Conservation (phyloP, 2,888 invertebrate genomes). For the Apeira syringaria region DNA sequence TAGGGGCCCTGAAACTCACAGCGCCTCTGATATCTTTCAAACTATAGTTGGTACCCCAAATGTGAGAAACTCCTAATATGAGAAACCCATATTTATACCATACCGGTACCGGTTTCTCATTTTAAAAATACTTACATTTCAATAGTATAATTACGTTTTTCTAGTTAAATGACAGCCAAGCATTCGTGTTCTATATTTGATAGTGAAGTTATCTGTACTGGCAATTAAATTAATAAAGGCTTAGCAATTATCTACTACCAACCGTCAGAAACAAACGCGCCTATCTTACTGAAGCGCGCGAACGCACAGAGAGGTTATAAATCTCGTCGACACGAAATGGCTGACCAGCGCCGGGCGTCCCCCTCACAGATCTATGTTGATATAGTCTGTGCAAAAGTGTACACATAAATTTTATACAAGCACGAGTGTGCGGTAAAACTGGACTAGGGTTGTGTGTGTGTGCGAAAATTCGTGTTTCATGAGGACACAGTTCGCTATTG, state of each 20-base stretch:
- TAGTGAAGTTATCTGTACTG: constrained; percentile 21
- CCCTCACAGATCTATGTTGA: constrained; percentile 68
- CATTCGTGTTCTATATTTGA: too few relatives aligned
- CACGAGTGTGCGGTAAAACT: constrained; percentile 78
- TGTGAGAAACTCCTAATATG: too few relatives aligned
- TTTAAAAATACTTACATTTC: too few relatives aligned
- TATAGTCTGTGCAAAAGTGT: constrained; percentile 79
- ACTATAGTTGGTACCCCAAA: too few relatives aligned
- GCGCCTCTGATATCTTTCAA: too few relatives aligned
- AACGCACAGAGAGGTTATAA: constrained; percentile 77
- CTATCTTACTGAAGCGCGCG: constrained; percentile 67
- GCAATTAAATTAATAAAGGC: constrained; percentile 36
- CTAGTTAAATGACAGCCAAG: too few relatives aligned
- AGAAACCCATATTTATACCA: too few relatives aligned
- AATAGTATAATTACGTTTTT: too few relatives aligned
- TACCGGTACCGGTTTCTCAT: too few relatives aligned
- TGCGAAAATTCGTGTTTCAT: constrained; percentile 74
- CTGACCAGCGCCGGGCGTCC: constrained; percentile 67
- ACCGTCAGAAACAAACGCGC: constrained; percentile 56
- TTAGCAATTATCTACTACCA: constrained; percentile 26
- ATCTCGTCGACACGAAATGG: constrained; percentile 81
- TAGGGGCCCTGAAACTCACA: too few relatives aligned
- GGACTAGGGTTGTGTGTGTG: constrained; percentile 61
- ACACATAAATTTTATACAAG: constrained; percentile 82
- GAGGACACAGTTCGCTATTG: constrained; percentile 72